A percentile compares a stretch with the other conserved stretches of the same genome.
Conservation (phyloP, 2,888 invertebrate genomes). For the Branchinecta sandiegonensis region DNA sequence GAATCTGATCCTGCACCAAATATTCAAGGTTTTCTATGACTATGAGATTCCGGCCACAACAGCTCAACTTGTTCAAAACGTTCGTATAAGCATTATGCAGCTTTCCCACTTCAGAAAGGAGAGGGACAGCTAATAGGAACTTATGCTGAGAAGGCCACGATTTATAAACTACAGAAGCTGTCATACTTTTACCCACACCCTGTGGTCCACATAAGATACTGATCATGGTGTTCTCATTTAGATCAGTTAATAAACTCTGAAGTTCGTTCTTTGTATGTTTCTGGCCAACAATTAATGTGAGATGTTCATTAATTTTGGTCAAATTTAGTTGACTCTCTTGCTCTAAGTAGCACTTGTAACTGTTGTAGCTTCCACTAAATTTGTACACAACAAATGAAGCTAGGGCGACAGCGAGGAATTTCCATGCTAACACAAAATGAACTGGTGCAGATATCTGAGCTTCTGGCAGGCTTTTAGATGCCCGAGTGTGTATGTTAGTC, state of each 20-base stretch:
- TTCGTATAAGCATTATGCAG: background rate
- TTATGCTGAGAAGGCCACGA: background rate
- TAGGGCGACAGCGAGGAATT: too few relatives aligned
- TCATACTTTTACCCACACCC: constrained; percentile 13
- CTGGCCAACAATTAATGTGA: background rate
- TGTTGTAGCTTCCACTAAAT: background rate
- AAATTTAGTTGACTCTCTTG: background rate
- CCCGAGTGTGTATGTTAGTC: too few relatives aligned
- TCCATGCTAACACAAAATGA: too few relatives aligned
- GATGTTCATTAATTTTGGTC: background rate
- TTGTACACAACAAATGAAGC: background rate
- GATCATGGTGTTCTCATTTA: background rate
- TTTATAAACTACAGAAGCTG: background rate
- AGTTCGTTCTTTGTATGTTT: constrained; percentile 3
- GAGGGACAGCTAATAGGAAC: background rate
- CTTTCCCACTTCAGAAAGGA: background rate
- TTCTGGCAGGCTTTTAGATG: too few relatives aligned
- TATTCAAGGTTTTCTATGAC: background rate
- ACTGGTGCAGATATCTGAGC: too few relatives aligned
- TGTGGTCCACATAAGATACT: background rate
- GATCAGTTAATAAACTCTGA: background rate
- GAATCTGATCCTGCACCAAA: background rate
- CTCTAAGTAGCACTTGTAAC: background rate
- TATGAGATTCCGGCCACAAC: background rate
- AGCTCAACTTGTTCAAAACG: background rate